Conservation (phyloP, 2,888 invertebrate species). For the Luperina testacea region DNA sequence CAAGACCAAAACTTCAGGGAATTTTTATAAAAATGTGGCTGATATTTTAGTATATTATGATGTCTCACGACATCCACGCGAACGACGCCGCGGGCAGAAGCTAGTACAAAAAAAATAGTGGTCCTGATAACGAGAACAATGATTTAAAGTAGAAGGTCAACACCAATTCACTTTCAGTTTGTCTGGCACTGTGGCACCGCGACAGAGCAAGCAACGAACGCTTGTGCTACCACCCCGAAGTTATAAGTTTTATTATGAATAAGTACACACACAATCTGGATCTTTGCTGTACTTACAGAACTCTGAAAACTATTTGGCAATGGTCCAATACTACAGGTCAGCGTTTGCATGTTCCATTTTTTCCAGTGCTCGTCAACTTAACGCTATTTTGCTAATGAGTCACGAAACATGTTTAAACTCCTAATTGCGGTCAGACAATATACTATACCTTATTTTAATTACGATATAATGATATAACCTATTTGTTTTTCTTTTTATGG, state of each 20-base stretch:
- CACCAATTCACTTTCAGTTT: constrained; percentile 1
- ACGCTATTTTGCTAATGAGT: constrained; percentile 63
- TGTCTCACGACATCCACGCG: background rate
- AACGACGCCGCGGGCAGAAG: background rate
- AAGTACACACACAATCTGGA: constrained; percentile 8
- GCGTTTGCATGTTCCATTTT: constrained; percentile 68
- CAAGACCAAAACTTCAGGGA: background rate
- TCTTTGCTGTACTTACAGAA: constrained; percentile 31
- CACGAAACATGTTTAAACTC: constrained; percentile 49
- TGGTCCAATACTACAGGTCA: constrained; percentile 70
- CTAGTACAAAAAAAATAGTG: background rate
- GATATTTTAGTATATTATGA: background rate
- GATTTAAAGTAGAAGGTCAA: constrained; percentile 7
- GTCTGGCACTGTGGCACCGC: background rate
- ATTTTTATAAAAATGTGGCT: background rate
- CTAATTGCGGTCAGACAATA: constrained; percentile 42
- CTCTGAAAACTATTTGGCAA: constrained; percentile 67
- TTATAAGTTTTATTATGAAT: constrained; percentile 21
- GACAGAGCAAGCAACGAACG: background rate
- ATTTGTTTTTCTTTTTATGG: background rate
- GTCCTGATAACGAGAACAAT: constrained; percentile 1
- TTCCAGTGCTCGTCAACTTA: constrained; percentile 61
- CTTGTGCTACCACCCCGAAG: background rate
- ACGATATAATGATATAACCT: background rate
- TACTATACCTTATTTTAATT: constrained; percentile 20